phyloP scores from a whole-genome alignment of 1,140 invertebrate species.

The Zaprionus taronus region DNA sequence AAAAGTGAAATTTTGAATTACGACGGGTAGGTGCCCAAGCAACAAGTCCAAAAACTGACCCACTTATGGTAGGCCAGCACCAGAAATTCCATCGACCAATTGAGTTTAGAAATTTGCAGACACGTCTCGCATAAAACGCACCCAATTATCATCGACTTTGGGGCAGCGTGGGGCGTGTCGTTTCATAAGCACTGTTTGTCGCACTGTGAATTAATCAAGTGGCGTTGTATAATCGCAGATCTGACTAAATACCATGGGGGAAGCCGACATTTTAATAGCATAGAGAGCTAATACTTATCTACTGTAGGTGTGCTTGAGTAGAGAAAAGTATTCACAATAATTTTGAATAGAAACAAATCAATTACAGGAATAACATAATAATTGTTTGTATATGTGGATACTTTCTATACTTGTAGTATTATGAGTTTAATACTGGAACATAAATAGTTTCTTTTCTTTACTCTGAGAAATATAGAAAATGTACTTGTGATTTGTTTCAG shows the following conservation, averaged over 20 bases:
- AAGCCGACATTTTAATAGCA: neutral
- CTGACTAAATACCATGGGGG: neutral
- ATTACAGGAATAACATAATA: too few species aligned
- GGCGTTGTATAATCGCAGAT: slow-evolving; percentile 33
- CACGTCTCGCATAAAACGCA: slow-evolving; percentile 63
- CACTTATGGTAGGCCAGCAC: slow-evolving; percentile 44
- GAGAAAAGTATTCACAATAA: too few species aligned
- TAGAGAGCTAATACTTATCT: neutral
- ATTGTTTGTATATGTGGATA: too few species aligned
- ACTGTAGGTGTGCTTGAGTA: neutral
- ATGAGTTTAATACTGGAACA: too few species aligned
- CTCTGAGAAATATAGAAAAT: neutral
- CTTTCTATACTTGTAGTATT: too few species aligned
- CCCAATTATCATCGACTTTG: slow-evolving; percentile 63
- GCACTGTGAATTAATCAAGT: slow-evolving; percentile 35
- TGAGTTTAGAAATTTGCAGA: slow-evolving; percentile 75
- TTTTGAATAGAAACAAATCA: too few species aligned
- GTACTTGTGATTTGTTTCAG: neutral
- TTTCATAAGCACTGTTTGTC: slow-evolving; percentile 61
- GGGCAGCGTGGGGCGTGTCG: slow-evolving; percentile 10
- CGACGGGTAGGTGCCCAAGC: slow-evolving; percentile 18
- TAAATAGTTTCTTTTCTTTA: too few species aligned
- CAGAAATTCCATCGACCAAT: slow-evolving; percentile 75
- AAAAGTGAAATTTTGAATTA: slow-evolving; percentile 78
- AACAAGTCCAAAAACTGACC: slow-evolving; percentile 63